A percentile compares a stretch with the other conserved stretches of the same genome.
These are phyloP conservation scores for Denticeps clupeoides DNA, from an alignment of 2,797 vertebrate species.

Conservation along the genomic window DNA sequence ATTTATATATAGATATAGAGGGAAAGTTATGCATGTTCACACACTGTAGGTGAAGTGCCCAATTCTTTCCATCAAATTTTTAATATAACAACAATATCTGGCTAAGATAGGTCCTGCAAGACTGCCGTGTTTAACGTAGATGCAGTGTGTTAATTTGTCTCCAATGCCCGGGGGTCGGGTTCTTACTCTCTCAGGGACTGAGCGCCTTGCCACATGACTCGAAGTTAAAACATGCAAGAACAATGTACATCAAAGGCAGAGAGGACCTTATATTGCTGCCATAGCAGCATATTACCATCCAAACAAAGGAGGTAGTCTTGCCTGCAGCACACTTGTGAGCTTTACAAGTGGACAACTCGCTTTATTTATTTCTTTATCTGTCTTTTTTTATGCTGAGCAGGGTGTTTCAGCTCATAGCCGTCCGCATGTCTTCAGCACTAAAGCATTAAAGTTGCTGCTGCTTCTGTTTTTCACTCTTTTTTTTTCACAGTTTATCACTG, in stretches of 20 bases:
- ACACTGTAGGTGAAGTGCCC: no score
- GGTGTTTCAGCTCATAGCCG: constrained; percentile 22
- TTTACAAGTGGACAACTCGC: constrained; percentile 59
- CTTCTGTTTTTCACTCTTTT: constrained; percentile 31
- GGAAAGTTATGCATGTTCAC: no score
- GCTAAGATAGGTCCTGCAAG: no score
- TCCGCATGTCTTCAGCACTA: constrained; percentile 46
- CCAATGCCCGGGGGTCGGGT: constrained; percentile 52
- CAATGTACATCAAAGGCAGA: constrained; percentile 56
- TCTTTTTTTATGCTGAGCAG: constrained; percentile 55
- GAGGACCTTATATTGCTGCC: constrained; percentile 56
- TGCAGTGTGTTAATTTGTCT: not conserved
- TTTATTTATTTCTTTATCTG: constrained; percentile 54
- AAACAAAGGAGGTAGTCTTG: constrained; percentile 60
- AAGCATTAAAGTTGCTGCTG: constrained; percentile 57
- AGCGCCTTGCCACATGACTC: constrained; percentile 30
- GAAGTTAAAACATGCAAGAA: constrained; percentile 47
- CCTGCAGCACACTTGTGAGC: constrained; percentile 45
- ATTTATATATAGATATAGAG: no score
- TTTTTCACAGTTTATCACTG: constrained; percentile 36
- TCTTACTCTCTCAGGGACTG: constrained; percentile 55
- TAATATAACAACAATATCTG: no score
- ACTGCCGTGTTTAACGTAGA: no score
- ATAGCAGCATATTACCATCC: constrained; percentile 63
- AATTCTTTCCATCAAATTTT: no score